Evolutionary conservation across 2,888 invertebrate species (phyloP), one percentile per base, ranked within the genome.

Genomic region (Torymus tubicola): DNA sequence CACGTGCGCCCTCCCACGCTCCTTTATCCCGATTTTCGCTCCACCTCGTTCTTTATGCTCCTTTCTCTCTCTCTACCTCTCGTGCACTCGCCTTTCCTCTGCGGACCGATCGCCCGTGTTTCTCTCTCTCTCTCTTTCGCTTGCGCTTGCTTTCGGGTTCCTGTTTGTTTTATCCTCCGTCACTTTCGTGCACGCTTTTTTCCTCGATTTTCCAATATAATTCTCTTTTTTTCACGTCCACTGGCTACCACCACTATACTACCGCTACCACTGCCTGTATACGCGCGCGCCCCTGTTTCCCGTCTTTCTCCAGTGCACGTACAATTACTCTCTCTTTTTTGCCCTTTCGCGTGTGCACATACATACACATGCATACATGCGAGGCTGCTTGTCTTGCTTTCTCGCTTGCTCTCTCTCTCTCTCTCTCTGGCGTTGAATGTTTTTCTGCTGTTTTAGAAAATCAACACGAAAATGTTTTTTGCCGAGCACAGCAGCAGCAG

Each of bases 141-240:
- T 58, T 69, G 55, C 58, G 18, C 61, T 52, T 57, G 60, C 42
- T 58, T 69, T 61, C 64, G 18, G 24, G 8, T 53, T 31, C 42
- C 63, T 58, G 58, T 76, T 77, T 77, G 72, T 69, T 77, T 77
- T 81, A 77, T 58, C 64, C 77, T 31, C 61, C 77, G 63, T 80
- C 80, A 76, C 80, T 80, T 71, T 81, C 55, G 50, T 24, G 31
- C 60, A 11, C n/a, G 24, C 18, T 60, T 75, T 57, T 81, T 70
- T 69, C 24, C 58, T 76, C 72, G 24, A 76, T 82, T 68, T 71
- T 24, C 67, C 67, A 67, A 68, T 58, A 55, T 73, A 68, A 72
- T 73, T 80, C 68, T 57, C 24, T n/a, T 69, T 14, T 64, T 71
- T 60, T 16, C 42, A 50, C 58, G 50, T 24, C 1, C 50, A 55